These are phyloP conservation scores for Garra rufa DNA, from an alignment of 2,113 vertebrate genomes.

Conservation along the genomic window DNA sequence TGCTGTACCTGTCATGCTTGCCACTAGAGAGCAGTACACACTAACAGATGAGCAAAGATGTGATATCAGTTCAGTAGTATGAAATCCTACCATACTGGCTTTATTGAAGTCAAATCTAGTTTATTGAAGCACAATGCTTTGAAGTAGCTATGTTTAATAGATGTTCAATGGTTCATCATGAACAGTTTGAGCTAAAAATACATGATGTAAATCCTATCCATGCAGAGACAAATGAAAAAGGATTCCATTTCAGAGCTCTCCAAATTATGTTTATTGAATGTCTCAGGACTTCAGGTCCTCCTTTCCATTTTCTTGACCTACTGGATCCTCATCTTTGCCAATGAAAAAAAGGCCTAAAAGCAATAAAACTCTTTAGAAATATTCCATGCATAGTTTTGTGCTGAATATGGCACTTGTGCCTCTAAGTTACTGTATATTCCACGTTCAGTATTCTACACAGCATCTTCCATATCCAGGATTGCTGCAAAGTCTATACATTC, in stretches of 20 bases:
- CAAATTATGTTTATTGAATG: conserved; percentile 53
- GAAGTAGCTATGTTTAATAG: not conserved
- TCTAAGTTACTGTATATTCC: conserved; percentile 45
- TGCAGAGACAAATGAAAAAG: conserved; percentile 14
- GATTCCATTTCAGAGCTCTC: not conserved
- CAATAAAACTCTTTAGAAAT: conserved; percentile 53
- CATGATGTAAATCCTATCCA: not conserved
- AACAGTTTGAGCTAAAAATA: not conserved
- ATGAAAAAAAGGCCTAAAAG: conserved; percentile 37
- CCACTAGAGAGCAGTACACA: conserved; percentile 43
- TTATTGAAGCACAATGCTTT: not conserved
- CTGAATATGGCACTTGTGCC: conserved; percentile 52
- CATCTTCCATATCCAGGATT: conserved; percentile 32
- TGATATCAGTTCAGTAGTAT: not conserved
- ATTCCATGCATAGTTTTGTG: conserved; percentile 61
- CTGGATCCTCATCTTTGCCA: conserved; percentile 23
- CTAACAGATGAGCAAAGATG: not conserved
- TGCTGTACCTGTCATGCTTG: not conserved
- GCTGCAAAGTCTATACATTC: conserved; percentile 40
- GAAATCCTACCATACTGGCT: not conserved
- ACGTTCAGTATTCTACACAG: conserved; percentile 42
- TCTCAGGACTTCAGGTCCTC: conserved; percentile 35
- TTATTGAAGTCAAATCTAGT: not conserved
- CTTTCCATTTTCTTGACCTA: conserved; percentile 21
- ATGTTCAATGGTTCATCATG: not conserved